Conservation (phyloP, 2,888 invertebrate genomes). For the Onchidella celtica region DNA sequence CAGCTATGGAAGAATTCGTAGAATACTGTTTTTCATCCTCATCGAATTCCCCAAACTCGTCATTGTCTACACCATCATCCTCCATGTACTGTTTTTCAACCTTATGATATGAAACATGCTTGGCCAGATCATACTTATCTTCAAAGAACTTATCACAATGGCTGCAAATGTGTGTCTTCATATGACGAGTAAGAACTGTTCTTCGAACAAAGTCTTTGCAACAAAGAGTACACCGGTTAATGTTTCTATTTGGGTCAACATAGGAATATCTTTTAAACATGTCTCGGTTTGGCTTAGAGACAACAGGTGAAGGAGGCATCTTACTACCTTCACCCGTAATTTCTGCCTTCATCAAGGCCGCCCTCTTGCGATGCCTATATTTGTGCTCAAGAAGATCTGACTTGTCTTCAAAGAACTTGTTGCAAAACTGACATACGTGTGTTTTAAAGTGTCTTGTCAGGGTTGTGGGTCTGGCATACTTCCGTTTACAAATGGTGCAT, state of each 20-base stretch:
- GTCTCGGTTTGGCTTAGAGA: constrained; percentile 41
- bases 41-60: constrained; percentile 21
- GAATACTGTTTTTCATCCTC: constrained; percentile 26
- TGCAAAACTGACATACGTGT: constrained; percentile 45
- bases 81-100: constrained; percentile 24
- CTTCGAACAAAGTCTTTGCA: constrained; percentile 47
- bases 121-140: constrained; percentile 41
- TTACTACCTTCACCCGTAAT: constrained; percentile 31
- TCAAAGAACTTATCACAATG: constrained; percentile 46
- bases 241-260: constrained; percentile 24
- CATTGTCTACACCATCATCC: neutral
- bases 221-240: constrained; percentile 39
- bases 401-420: constrained; percentile 47
- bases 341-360: constrained; percentile 40
- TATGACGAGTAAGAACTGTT: constrained; percentile 43
- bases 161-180: constrained; percentile 48
- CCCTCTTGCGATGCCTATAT: constrained; percentile 37
- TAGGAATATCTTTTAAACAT: constrained; percentile 46
- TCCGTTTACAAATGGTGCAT: constrained; percentile 49
- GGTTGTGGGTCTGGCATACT: constrained; percentile 49
- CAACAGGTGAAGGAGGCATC: constrained; percentile 13
- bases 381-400: constrained; percentile 46
- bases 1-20: neutral
- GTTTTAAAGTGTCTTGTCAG: constrained; percentile 49
- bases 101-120: constrained; percentile 28